A percentile compares a stretch with the other conserved stretches of the same genome.
These are phyloP conservation scores for Microctenopoma steveboyesi DNA, from an alignment of 2,797 vertebrate genomes.

Conservation along the genomic window DNA sequence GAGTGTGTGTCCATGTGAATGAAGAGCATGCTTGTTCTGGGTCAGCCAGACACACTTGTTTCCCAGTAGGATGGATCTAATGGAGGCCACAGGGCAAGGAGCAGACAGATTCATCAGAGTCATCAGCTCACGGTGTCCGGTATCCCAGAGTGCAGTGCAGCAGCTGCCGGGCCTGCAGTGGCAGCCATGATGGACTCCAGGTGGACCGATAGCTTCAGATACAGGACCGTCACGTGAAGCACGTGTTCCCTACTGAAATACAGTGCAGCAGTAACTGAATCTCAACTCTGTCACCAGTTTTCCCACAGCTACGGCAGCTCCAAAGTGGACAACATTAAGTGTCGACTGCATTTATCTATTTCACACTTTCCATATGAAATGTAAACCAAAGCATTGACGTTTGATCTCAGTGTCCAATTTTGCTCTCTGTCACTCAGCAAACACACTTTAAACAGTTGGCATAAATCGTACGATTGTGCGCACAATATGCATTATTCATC, in stretches of 20 bases:
- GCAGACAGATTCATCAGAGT: constrained; percentile 85
- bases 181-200: constrained; percentile 83
- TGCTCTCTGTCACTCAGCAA: too few species aligned
- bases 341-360: not conserved
- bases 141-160: constrained; percentile 79
- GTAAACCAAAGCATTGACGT: not conserved
- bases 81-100: constrained; percentile 81
- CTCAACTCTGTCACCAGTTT: not conserved
- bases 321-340: not conserved
- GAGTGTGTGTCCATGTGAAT: constrained; percentile 49
- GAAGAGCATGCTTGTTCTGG: constrained; percentile 67
- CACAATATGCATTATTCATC: not conserved
- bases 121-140: constrained; percentile 76
- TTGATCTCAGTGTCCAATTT: not conserved
- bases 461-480: not conserved
- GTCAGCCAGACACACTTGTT: constrained; percentile 81
- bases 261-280: not conserved
- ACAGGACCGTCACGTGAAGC: not conserved
- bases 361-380: not conserved
- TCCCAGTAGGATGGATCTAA: constrained; percentile 83
- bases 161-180: constrained; percentile 74
- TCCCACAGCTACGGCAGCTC: not conserved
- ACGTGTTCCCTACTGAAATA: not conserved
- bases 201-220: constrained; percentile 69
- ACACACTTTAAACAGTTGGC: not conserved